Evolutionary conservation across 2,888 invertebrate genomes (phyloP).

Genomic region (Hirtodrosophila alboralis): DNA sequence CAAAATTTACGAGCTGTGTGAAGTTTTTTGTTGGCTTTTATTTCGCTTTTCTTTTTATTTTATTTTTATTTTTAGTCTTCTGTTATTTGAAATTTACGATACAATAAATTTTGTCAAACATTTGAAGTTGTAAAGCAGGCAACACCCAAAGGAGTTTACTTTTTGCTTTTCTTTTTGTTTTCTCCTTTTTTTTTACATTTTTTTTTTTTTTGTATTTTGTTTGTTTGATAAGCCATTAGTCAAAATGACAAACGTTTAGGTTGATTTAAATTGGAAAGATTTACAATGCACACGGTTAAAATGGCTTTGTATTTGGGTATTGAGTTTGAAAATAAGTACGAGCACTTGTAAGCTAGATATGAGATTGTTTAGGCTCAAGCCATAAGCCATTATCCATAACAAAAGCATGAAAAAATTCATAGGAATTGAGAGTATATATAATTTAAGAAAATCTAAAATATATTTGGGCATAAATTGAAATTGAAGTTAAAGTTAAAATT

Average conservation of each 20-base stretch:
- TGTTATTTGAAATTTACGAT: constrained; percentile 72
- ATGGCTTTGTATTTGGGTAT: constrained; percentile 12
- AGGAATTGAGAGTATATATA: no score
- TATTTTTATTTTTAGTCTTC: constrained; percentile 14
- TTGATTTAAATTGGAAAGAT: constrained; percentile 77
- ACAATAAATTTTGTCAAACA: constrained; percentile 78
- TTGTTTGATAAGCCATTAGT: constrained; percentile 77
- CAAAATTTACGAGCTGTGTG: constrained; percentile 71
- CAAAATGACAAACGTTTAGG: constrained; percentile 78
- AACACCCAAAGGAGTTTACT: constrained; percentile 53
- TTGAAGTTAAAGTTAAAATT: no score
- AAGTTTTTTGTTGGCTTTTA: constrained; percentile 48
- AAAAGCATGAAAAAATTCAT: not conserved
- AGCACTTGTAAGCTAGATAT: constrained; percentile 9
- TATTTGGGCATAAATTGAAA: no score
- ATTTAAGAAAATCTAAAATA: no score
- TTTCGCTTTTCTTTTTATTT: constrained; percentile 20
- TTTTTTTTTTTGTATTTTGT: constrained; percentile 23
- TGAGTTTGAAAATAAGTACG: constrained; percentile 42
- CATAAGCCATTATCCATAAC: constrained; percentile 10
- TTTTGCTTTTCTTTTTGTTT: constrained; percentile 24
- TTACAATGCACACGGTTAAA: constrained; percentile 50
- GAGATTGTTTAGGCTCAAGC: constrained; percentile 10
- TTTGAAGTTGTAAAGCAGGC: constrained; percentile 51
- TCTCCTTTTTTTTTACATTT: constrained; percentile 20